A percentile compares a stretch with the other conserved stretches of the same genome.
Conservation (phyloP, 2,113 vertebrate species). For the Chionomys nivalis region DNA sequence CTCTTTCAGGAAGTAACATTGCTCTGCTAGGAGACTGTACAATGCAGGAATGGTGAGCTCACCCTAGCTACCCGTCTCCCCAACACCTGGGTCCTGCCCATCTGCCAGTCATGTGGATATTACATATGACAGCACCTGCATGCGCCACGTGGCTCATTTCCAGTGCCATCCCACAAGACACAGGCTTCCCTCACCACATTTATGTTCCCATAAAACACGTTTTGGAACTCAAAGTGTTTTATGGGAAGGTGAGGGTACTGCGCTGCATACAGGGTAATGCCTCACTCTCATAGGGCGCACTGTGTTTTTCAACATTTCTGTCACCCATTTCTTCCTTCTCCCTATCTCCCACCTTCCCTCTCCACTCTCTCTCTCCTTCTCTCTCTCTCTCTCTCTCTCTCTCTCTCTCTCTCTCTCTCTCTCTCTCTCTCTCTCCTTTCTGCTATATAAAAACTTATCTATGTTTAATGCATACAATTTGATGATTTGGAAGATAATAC, state of each 20-base stretch:
- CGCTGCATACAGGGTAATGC: too few relatives aligned
- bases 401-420: too few relatives aligned
- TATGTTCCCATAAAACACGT: background rate
- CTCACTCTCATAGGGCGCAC: background rate
- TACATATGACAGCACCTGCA: background rate
- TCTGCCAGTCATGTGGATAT: background rate
- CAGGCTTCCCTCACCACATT: too few relatives aligned
- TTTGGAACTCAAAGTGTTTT: background rate
- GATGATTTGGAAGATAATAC: background rate
- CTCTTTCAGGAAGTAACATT: background rate
- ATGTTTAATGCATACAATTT: background rate
- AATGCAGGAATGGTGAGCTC: background rate
- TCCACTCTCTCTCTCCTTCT: background rate
- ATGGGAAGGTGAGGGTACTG: background rate
- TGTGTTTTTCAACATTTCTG: background rate
- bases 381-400: too few relatives aligned
- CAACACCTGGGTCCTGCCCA: too few relatives aligned
- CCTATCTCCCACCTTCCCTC: background rate
- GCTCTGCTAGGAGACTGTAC: background rate
- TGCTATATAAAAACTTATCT: background rate
- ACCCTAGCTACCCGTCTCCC: background rate
- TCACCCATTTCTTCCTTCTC: background rate
- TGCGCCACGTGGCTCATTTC: too few relatives aligned
- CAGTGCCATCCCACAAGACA: background rate
- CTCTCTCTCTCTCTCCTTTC: background rate